These are phyloP conservation scores for Nomia melanderi DNA, from an alignment of 1,140 invertebrate species.

Conservation along the genomic window DNA sequence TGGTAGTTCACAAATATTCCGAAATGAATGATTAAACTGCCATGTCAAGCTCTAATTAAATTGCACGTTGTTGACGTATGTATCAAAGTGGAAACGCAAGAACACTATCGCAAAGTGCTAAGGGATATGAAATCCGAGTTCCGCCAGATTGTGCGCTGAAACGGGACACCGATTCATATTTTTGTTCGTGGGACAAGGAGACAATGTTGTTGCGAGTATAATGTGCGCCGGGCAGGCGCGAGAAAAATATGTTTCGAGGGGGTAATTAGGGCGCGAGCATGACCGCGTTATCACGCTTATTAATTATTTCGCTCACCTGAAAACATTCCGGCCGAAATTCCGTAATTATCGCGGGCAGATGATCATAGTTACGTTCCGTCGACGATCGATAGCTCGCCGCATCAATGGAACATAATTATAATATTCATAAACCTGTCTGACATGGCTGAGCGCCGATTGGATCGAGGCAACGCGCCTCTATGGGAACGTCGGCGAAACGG, in stretches of 20 bases:
- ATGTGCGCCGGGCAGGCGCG: too few relatives aligned
- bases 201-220: too few relatives aligned
- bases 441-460: background rate
- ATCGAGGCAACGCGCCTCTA: background rate
- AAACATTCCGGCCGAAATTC: conserved; percentile 18
- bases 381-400: background rate
- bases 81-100: too few relatives aligned
- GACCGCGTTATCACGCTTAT: conserved; percentile 2
- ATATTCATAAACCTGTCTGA: background rate
- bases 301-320: background rate
- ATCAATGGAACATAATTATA: conserved; percentile 19
- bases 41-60: too few relatives aligned
- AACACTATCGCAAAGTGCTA: too few relatives aligned
- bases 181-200: too few relatives aligned
- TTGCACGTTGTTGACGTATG: too few relatives aligned
- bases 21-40: too few relatives aligned
- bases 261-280: background rate
- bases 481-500: background rate
- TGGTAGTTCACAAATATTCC: too few relatives aligned
- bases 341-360: conserved; percentile 26
- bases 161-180: too few relatives aligned
- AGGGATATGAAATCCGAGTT: too few relatives aligned
- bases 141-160: too few relatives aligned
- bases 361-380: conserved; percentile 20
- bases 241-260: background rate